Evolutionary conservation across 2,113 vertebrate species (phyloP).

Genomic region (Pituophis catenifer): DNA sequence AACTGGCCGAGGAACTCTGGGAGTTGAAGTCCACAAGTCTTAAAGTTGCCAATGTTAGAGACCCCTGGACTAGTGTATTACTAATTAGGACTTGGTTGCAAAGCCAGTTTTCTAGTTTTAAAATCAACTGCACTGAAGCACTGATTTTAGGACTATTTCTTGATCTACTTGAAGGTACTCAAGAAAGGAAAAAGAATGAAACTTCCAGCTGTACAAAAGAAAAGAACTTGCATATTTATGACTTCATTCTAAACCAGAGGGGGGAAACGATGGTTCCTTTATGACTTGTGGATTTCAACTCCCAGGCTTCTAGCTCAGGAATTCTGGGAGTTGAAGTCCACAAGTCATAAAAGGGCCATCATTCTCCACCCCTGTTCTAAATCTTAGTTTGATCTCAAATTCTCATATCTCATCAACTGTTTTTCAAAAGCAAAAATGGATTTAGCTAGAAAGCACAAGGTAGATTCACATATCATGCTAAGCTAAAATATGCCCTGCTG

Average conservation of each 20-base stretch:
- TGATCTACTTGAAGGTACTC: background rate
- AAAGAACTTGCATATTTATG: too few species aligned
- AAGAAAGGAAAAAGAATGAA: background rate
- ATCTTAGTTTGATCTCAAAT: background rate
- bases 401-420: background rate
- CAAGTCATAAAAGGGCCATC: background rate
- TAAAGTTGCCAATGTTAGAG: too few species aligned
- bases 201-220: background rate
- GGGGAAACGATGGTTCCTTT: background rate
- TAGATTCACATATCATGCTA: background rate
- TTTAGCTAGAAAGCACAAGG: background rate
- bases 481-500: background rate
- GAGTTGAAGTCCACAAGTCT: too few species aligned
- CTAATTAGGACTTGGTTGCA: background rate
- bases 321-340: background rate
- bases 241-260: background rate
- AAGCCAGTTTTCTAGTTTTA: background rate
- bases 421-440: background rate
- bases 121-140: background rate
- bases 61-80: background rate
- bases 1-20: too few species aligned
- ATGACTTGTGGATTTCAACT: background rate
- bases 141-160: background rate
- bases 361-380: background rate
- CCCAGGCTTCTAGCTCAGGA: background rate